Evolutionary conservation across 1,140 invertebrate species (phyloP), one percentile per base, ranked within the genome.

Genomic region (Proctacanthus coquilletti): DNA sequence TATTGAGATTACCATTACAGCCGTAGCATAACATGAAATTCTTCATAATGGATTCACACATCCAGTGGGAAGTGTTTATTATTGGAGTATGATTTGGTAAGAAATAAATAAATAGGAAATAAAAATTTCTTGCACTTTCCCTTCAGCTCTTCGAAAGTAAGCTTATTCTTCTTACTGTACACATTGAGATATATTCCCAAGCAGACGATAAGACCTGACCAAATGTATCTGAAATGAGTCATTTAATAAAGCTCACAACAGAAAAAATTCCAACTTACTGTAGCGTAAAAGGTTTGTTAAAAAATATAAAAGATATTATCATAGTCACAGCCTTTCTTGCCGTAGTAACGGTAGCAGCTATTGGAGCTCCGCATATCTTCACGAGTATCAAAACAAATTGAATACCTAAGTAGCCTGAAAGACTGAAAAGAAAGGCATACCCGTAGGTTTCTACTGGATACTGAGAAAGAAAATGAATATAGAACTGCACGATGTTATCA

Each of bases 201-300:
- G 3, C 92, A 63, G 2, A 96, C 84, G 6, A 95, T 64, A 31
- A 82, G 51, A 10, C 86, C 88, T 0, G 87, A 86, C 83, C 85
- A 94, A 3, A 91, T 51, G 62, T 94, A 92, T 60, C 84, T 89
- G 60, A 25, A 75, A 69, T 18, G 40, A 44, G 10, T 39, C 17
- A 34, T 34, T 39, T 17, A 13, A 36, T 21, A 47, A 19, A 32
- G 36, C 36, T 27, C n/a, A 31, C 27, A 45, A 21, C n/a, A 20
- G 47, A 43, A 23, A 42, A 63, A 42, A 34, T 37, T 39, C 21
- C 48, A n/a, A 76, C 82, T 80, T 71, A 93, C 83, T 89, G 83
- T 41, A 84, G 70, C 9, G 85, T 88, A 52, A 96, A 96, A 5
- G 92, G 91, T 60, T 96, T 97, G 54, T 78, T 76, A 53, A 97